Evolutionary conservation across 2,113 vertebrate species (phyloP).

Genomic region (Chaetodon trifascialis): DNA sequence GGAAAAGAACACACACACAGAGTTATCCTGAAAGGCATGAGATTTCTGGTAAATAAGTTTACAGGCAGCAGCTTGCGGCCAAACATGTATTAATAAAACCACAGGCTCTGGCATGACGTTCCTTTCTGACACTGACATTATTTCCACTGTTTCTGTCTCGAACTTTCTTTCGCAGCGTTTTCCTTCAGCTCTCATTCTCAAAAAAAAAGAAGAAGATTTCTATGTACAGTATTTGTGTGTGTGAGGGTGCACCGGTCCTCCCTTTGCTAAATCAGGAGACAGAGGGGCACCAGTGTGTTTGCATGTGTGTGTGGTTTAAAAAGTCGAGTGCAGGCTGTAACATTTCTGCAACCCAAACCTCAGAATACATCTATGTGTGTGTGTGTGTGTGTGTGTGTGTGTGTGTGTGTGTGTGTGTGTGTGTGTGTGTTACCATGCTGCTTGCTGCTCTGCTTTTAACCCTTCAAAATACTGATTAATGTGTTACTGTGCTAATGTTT

Average conservation of each 20-base stretch:
- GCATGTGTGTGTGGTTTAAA: slow-evolving; percentile 7
- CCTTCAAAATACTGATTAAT: not conserved
- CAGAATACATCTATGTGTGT: not conserved
- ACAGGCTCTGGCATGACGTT: not conserved
- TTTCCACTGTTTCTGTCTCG: not conserved
- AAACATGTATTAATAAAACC: slow-evolving; percentile 7
- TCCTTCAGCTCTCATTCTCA: not conserved
- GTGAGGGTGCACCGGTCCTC: not conserved
- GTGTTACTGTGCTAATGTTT: not conserved
- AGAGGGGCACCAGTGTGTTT: slow-evolving; percentile 40
- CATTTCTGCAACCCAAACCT: not conserved
- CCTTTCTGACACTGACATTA: not conserved
- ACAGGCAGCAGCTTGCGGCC: not conserved
- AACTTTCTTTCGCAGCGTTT: not conserved
- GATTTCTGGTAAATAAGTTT: not conserved
- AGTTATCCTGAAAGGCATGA: slow-evolving; percentile 8
- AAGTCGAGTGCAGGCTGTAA: not conserved
- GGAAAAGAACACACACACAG: slow-evolving; percentile 34
- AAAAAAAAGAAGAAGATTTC: not conserved
- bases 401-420: slow-evolving; percentile 1
- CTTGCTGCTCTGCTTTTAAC: not conserved
- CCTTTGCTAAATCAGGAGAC: slow-evolving; percentile 30
- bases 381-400: slow-evolving; percentile 8
- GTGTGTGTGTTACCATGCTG: not conserved
- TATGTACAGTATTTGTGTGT: not conserved